phyloP scores from a whole-genome alignment of 1,140 invertebrate genomes.

The Acyrthosiphon pisum region DNA sequence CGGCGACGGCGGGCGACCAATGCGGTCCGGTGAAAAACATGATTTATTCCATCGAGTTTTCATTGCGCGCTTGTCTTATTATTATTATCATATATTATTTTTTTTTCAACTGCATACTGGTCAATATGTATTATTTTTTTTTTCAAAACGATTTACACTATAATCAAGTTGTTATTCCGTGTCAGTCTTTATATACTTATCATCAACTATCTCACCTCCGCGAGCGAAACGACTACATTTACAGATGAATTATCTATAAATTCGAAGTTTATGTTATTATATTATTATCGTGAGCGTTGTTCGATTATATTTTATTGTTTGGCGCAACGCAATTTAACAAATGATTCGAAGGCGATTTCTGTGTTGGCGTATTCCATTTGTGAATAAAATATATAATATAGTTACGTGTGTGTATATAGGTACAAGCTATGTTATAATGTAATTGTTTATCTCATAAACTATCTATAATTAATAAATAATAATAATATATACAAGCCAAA shows the following conservation, averaged over 20 bases:
- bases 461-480: conserved; percentile 26
- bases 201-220: conserved; percentile 21
- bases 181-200: conserved; percentile 29
- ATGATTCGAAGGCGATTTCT: conserved; percentile 25
- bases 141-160: conserved; percentile 18
- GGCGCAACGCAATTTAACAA: not conserved
- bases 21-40: not conserved
- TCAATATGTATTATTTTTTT: not conserved
- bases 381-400: not conserved
- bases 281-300: not conserved
- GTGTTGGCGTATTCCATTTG: conserved; percentile 21
- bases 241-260: not conserved
- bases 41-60: conserved; percentile 3
- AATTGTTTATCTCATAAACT: conserved; percentile 28
- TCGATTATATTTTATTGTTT: conserved; percentile 30
- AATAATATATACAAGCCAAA: conserved; percentile 1
- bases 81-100: conserved; percentile 10
- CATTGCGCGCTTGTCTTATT: conserved; percentile 10
- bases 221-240: conserved; percentile 22
- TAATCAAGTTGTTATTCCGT: conserved; percentile 37
- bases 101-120: not conserved
- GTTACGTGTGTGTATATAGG: not conserved
- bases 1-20: not conserved
- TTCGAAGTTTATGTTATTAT: conserved; percentile 13
- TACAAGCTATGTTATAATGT: not conserved